Evolutionary conservation across 2,113 vertebrate genomes (phyloP).

Genomic region (Pelobates fuscus): DNA sequence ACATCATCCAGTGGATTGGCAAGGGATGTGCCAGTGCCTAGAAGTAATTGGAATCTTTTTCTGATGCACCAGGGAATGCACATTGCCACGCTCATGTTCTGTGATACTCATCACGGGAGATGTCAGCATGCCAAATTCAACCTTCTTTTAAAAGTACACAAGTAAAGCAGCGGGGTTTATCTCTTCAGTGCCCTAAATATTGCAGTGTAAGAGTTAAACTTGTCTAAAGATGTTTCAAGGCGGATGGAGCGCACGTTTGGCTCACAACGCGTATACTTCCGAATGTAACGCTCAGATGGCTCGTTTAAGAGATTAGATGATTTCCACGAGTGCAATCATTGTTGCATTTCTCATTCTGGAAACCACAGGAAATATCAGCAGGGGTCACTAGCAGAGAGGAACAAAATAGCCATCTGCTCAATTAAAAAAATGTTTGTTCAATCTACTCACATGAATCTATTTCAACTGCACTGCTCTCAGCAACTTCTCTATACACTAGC

Average conservation of each 20-base stretch:
- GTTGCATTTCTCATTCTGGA: not conserved
- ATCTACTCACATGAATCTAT: constrained; percentile 12
- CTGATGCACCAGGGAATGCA: constrained; percentile 26
- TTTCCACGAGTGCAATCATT: not conserved
- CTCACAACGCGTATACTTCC: not conserved
- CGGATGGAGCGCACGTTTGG: no score
- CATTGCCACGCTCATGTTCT: not conserved
- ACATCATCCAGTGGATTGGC: no score
- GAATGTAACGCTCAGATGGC: not conserved
- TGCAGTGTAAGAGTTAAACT: no score
- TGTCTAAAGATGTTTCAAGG: not conserved
- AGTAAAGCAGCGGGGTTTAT: no score
- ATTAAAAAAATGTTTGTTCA: constrained; percentile 24
- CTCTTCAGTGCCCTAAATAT: no score
- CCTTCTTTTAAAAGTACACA: no score
- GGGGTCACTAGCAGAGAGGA: constrained; percentile 1
- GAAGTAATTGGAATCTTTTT: constrained; percentile 15
- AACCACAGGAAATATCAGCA: constrained; percentile 14
- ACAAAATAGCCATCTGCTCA: constrained; percentile 15
- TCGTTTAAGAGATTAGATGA: constrained; percentile 8
- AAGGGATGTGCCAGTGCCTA: not conserved
- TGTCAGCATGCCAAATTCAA: no score
- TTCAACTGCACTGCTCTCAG: not conserved
- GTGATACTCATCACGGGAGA: no score
- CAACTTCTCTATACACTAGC: not conserved